Conservation (phyloP, 2,888 invertebrate species). For the Mythimna albipuncta region DNA sequence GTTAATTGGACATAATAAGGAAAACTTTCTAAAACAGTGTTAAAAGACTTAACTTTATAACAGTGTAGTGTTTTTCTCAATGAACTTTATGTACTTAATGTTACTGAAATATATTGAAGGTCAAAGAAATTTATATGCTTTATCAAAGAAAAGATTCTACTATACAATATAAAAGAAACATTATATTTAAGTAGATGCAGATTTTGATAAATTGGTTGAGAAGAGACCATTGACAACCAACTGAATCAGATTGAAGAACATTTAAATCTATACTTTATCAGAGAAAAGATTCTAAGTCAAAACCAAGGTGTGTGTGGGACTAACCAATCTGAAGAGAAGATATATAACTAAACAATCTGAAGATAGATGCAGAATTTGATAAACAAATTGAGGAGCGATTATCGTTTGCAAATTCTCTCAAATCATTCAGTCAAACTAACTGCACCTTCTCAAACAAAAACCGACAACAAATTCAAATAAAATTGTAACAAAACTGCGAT, state of each 20-base stretch:
- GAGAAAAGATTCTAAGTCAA: constrained; percentile 12
- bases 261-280: constrained; percentile 13
- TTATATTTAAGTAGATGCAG: background rate
- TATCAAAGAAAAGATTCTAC: background rate
- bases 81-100: background rate
- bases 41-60: background rate
- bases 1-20: constrained; percentile 12
- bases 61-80: background rate
- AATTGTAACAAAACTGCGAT: background rate
- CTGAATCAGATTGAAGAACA: constrained; percentile 5
- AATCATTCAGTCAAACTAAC: background rate
- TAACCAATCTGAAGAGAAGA: constrained; percentile 1
- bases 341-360: background rate
- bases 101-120: constrained; percentile 6
- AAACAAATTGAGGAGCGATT: background rate
- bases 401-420: background rate
- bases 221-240: background rate
- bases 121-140: background rate
- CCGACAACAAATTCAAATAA: background rate
- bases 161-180: constrained; percentile 1
- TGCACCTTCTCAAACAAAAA: background rate
- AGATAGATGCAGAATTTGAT: background rate
- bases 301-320: background rate
- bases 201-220: no score
- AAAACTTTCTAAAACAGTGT: constrained; percentile 33